Evolutionary conservation across 1,140 invertebrate genomes (phyloP).

Genomic region (Drosophila guanche): DNA sequence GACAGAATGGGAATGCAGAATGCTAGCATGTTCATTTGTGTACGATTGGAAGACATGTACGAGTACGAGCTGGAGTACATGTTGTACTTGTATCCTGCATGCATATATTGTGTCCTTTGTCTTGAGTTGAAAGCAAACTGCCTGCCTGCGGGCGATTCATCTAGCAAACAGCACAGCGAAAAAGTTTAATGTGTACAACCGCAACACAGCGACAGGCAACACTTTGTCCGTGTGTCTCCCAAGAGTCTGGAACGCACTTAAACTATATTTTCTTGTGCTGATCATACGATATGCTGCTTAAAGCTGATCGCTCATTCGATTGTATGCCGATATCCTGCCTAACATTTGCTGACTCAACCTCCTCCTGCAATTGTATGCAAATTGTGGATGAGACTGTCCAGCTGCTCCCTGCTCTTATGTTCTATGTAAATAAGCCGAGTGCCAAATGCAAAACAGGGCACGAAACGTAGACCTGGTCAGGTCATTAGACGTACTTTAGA

Average conservation of each 20-base stretch:
- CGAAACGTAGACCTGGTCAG: conserved; percentile 33
- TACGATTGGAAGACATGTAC: conserved; percentile 36
- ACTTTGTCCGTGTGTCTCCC: conserved; percentile 32
- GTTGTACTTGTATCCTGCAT: no score
- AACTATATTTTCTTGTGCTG: conserved; percentile 17
- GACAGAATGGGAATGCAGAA: conserved; percentile 27
- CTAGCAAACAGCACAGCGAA: conserved; percentile 23
- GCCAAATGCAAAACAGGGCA: conserved; percentile 66
- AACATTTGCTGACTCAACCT: not conserved
- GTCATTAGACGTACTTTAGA: conserved; percentile 36
- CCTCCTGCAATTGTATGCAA: conserved; percentile 74
- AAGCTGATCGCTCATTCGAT: no score
- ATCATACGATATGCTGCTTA: no score
- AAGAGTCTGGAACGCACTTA: not conserved
- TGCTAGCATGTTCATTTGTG: conserved; percentile 11
- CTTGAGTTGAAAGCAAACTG: conserved; percentile 41
- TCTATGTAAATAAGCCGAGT: conserved; percentile 77
- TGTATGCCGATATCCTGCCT: no score
- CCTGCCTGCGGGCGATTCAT: conserved; percentile 44
- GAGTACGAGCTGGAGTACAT: conserved; percentile 20
- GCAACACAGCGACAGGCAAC: conserved; percentile 21
- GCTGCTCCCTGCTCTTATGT: conserved; percentile 56
- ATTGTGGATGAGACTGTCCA: conserved; percentile 49
- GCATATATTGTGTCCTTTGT: conserved; percentile 30
- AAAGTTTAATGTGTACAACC: conserved; percentile 52